Conservation (phyloP, 2,113 vertebrate genomes). For the Tragelaphus buxtoni region DNA sequence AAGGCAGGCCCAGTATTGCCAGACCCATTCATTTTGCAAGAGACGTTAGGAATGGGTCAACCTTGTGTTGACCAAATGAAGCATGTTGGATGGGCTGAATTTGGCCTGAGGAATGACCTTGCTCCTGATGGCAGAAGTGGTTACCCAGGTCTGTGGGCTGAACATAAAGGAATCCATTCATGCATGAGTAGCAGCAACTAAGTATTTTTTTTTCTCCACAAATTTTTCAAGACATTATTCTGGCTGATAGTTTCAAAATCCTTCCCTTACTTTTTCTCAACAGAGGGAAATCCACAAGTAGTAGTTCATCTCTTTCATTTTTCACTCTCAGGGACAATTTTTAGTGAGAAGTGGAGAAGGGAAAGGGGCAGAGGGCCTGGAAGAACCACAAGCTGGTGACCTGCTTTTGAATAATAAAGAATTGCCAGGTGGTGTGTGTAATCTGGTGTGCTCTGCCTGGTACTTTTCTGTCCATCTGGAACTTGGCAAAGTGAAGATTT, state of each 20-base stretch:
- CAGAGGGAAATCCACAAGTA: not conserved
- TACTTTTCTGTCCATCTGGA: constrained; percentile 13
- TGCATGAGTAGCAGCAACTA: not conserved
- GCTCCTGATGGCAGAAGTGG: not conserved
- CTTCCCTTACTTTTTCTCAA: not conserved
- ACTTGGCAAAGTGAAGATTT: constrained; percentile 11
- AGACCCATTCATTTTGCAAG: not conserved
- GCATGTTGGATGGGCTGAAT: not conserved
- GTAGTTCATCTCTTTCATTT: not conserved
- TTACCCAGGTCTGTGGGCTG: not conserved
- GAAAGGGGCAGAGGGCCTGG: not conserved
- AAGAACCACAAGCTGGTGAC: not conserved
- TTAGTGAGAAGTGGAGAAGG: not conserved
- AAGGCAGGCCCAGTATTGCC: not conserved
- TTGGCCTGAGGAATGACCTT: not conserved
- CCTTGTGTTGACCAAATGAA: not conserved
- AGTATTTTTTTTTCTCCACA: not conserved
- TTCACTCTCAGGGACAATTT: not conserved
- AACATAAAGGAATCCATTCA: not conserved
- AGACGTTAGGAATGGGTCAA: not conserved
- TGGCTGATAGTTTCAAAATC: not conserved
- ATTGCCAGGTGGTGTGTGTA: not conserved
- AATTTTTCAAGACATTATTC: not conserved
- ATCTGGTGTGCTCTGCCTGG: not conserved
- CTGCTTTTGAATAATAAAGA: not conserved